Evolutionary conservation across 2,888 invertebrate species (phyloP), one percentile per base, ranked within the genome.

Genomic region (Apamea sordens): DNA sequence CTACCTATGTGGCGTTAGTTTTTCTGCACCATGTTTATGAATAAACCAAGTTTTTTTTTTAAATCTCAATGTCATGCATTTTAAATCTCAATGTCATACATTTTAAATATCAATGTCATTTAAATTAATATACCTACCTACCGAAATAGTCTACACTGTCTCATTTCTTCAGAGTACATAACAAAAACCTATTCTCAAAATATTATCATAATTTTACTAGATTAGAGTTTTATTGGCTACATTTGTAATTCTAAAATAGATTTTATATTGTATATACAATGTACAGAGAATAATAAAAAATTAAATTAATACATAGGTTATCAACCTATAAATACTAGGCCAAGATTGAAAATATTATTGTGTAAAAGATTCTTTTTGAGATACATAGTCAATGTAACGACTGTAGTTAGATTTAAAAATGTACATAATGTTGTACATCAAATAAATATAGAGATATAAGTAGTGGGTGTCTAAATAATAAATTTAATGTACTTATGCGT

Each of bases 181-280:
- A 28, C 41, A 76, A 68, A 36, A n/a, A 44, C 32, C 36, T 47
- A 53, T 32, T 41, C 18, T 50, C 24, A 61, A 53, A 47, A 70
- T n/a, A 36, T 70, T 50, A n/a, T n/a, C 18, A 32, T 28, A 36
- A n/a, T 24, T 50, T 36, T 18, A 36, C 28, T 73, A 59, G 41
- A 68, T 41, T 71, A 74, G 11, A 79, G 24, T 86, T 72, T 69
- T 61, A 69, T 73, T 79, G 61, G 71, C 63, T 72, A 69, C 68
- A 85, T 86, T 76, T 72, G n/a, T 84, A 53, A 79, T 87, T 69
- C 8, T 76, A 69, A 83, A 78, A 80, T 82, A 81, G 41, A 80
- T 71, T 72, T 70, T 80, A 73, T 80, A 73, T 73, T 36, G 68
- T 90, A 89, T 87, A 88, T 70, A 90, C 86, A 88, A 28, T 90